These are phyloP conservation scores for Portunus trituberculatus DNA, from an alignment of 1,140 invertebrate genomes.

Conservation along the genomic window DNA sequence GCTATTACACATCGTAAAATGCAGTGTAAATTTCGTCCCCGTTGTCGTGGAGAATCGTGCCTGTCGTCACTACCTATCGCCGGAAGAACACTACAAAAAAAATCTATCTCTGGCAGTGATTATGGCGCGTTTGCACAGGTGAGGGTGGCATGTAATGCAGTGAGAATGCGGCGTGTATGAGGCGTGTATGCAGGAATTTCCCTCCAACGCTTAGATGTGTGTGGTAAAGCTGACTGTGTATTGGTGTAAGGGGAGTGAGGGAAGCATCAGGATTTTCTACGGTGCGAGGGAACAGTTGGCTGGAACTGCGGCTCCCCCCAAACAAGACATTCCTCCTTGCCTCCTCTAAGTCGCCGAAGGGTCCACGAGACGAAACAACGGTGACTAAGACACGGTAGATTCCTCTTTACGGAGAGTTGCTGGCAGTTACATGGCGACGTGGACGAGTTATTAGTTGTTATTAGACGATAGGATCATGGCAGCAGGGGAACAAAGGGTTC, in stretches of 20 bases:
- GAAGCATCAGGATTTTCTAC: too few species aligned
- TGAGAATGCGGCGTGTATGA: too few species aligned
- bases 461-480: constrained; percentile 53
- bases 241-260: too few species aligned
- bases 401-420: neutral
- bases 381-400: neutral
- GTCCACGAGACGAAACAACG: neutral
- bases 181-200: neutral
- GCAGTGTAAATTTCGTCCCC: constrained; percentile 58
- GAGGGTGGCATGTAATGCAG: neutral
- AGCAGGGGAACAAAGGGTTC: constrained; percentile 37
- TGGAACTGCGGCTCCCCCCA: neutral
- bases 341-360: neutral
- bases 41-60: constrained; percentile 43
- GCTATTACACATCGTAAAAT: constrained; percentile 68
- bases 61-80: constrained; percentile 60
- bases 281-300: too few species aligned
- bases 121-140: neutral
- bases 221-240: neutral
- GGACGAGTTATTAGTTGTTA: constrained; percentile 51
- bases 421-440: constrained; percentile 35
- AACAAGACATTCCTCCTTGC: constrained; percentile 2
- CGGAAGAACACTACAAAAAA: constrained; percentile 14
- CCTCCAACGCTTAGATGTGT: neutral
- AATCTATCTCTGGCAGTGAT: neutral